phyloP scores from a whole-genome alignment of 1,140 invertebrate genomes.

The Patella vulgata region DNA sequence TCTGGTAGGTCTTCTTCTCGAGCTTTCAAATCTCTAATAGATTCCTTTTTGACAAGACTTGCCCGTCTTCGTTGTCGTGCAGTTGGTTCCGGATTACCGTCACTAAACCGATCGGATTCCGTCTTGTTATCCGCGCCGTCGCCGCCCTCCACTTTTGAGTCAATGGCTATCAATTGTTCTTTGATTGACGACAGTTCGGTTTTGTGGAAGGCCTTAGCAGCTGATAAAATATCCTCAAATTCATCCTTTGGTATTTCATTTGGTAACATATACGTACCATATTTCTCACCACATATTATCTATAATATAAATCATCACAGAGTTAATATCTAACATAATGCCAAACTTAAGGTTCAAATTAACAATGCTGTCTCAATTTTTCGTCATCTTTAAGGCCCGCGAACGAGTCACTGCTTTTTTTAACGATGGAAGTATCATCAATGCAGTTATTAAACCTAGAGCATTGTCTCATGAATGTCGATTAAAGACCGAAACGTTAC shows the following conservation, averaged over 20 bases:
- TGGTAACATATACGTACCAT: constrained; percentile 95
- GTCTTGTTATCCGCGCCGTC: not conserved
- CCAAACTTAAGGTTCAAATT: no score
- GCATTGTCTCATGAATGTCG: no score
- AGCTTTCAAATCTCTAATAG: constrained; percentile 37
- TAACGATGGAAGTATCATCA: no score
- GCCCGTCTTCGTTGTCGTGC: constrained; percentile 11
- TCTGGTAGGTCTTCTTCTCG: constrained; percentile 43
- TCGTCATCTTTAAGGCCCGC: no score
- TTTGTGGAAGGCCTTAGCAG: constrained; percentile 69
- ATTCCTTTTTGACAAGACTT: constrained; percentile 20
- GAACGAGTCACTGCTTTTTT: no score
- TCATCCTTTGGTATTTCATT: constrained; percentile 83
- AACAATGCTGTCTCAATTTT: no score
- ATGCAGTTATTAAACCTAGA: no score
- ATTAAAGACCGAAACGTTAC: no score
- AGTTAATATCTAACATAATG: no score
- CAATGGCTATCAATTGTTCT: constrained; percentile 39
- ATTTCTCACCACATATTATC: constrained; percentile 96
- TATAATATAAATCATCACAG: no score
- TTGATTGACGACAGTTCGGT: constrained; percentile 29
- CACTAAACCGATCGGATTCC: not conserved
- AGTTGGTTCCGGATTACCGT: not conserved
- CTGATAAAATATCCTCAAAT: constrained; percentile 82
- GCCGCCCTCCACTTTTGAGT: constrained; percentile 9